Conservation (phyloP, 2,888 invertebrate species). For the Hipparchia sbordonii region DNA sequence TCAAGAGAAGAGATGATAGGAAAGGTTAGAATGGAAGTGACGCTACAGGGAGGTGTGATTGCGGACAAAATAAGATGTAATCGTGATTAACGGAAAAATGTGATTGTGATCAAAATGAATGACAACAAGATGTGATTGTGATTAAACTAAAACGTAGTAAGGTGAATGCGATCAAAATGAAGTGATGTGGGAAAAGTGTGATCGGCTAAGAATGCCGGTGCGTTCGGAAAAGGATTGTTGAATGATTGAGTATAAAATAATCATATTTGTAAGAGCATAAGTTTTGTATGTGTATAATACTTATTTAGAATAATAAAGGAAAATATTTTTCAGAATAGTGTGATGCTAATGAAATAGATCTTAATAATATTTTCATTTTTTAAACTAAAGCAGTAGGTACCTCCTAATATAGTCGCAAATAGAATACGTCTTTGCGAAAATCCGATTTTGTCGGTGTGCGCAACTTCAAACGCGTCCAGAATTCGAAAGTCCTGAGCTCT, state of each 20-base stretch:
- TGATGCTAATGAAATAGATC: background rate
- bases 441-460: too few relatives aligned
- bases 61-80: too few relatives aligned
- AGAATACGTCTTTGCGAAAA: too few relatives aligned
- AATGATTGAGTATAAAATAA: background rate
- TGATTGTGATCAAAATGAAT: background rate
- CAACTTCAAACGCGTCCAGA: too few relatives aligned
- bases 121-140: background rate
- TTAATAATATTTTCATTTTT: background rate
- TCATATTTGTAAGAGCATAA: background rate
- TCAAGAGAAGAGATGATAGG: constrained; percentile 79
- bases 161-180: background rate
- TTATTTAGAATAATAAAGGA: background rate
- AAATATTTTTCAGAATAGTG: background rate
- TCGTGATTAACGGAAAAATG: background rate
- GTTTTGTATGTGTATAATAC: background rate
- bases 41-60: constrained; percentile 20
- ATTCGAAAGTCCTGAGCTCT: too few relatives aligned
- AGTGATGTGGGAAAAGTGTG: background rate
- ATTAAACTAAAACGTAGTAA: background rate
- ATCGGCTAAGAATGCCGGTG: background rate
- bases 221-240: constrained; percentile 4
- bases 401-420: too few relatives aligned
- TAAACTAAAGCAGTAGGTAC: too few relatives aligned
- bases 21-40: constrained; percentile 51